A percentile compares a stretch with the other conserved stretches of the same genome.
Evolutionary conservation across 2,888 invertebrate species (phyloP).

Genomic region (Hyposoter dolosus): DNA sequence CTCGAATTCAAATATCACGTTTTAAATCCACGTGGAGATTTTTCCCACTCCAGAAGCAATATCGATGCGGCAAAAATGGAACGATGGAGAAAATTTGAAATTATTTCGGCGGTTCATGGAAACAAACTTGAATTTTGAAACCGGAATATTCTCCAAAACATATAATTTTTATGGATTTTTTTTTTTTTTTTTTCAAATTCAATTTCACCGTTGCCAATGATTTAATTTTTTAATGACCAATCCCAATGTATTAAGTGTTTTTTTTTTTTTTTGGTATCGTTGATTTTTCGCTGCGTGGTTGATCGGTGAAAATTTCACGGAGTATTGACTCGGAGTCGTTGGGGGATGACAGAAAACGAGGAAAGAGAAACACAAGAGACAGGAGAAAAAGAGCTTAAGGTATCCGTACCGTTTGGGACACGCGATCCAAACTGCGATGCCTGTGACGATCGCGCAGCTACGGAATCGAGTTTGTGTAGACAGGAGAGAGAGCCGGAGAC

Average conservation of each 20-base stretch:
- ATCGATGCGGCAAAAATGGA: background rate
- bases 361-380: constrained; percentile 60
- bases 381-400: constrained; percentile 66
- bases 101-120: background rate
- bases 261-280: constrained; percentile 32
- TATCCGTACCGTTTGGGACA: constrained; percentile 77
- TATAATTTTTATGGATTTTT: background rate
- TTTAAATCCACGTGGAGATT: constrained; percentile 26
- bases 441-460: constrained; percentile 81
- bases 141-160: background rate
- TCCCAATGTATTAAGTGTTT: background rate
- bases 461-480: constrained; percentile 73
- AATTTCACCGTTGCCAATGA: background rate
- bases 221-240: background rate
- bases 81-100: background rate
- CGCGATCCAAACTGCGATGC: constrained; percentile 81
- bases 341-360: constrained; percentile 72
- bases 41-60: background rate
- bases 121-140: background rate
- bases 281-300: constrained; percentile 42
- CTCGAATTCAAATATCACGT: background rate
- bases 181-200: constrained; percentile 6
- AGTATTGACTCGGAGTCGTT: constrained; percentile 77
- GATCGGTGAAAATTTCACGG: constrained; percentile 61
- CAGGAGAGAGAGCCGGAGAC: constrained; percentile 28